Evolutionary conservation across 2,888 invertebrate genomes (phyloP).

Genomic region (Aphidoletes aphidimyza): DNA sequence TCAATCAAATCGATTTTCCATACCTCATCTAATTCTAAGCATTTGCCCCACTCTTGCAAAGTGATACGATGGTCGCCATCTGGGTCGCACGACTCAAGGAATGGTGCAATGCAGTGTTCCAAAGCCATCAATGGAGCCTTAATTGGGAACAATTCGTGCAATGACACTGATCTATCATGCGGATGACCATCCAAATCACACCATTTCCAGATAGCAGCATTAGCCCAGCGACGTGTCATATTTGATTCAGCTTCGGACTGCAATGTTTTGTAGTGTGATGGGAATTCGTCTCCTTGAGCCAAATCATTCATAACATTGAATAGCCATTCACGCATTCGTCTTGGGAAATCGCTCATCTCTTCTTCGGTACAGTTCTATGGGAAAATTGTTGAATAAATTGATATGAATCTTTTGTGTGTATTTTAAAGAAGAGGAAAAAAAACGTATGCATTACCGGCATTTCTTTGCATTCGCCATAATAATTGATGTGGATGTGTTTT

Average conservation of each 20-base stretch:
- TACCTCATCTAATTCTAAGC: slow-evolving; percentile 86
- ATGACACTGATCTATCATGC: slow-evolving; percentile 88
- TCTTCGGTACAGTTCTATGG: slow-evolving; percentile 79
- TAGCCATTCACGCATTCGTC: slow-evolving; percentile 97
- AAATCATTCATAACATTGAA: slow-evolving; percentile 97
- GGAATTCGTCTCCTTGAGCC: slow-evolving; percentile 87
- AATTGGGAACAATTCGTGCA: slow-evolving; percentile 96
- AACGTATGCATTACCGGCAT: slow-evolving; percentile 72
- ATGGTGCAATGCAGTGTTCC: slow-evolving; percentile 97
- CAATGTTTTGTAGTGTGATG: slow-evolving; percentile 84
- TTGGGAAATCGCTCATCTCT: slow-evolving; percentile 94
- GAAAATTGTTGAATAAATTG: neutral
- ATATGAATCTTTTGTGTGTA: no score
- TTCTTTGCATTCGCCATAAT: slow-evolving; percentile 87
- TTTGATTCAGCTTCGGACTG: slow-evolving; percentile 90
- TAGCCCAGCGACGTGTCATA: slow-evolving; percentile 84
- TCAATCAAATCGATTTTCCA: slow-evolving; percentile 55
- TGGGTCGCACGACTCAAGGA: slow-evolving; percentile 89
- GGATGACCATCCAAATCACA: slow-evolving; percentile 96
- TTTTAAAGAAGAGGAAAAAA: neutral
- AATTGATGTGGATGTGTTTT: slow-evolving; percentile 91
- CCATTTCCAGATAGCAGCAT: slow-evolving; percentile 98
- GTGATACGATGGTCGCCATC: slow-evolving; percentile 92
- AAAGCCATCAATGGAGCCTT: slow-evolving; percentile 93
- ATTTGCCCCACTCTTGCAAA: slow-evolving; percentile 91